Percentiles rank a stretch among this genome's conserved stretches.
Conservation (phyloP, 2,797 vertebrate species). For the Atherinosoma microstoma region DNA sequence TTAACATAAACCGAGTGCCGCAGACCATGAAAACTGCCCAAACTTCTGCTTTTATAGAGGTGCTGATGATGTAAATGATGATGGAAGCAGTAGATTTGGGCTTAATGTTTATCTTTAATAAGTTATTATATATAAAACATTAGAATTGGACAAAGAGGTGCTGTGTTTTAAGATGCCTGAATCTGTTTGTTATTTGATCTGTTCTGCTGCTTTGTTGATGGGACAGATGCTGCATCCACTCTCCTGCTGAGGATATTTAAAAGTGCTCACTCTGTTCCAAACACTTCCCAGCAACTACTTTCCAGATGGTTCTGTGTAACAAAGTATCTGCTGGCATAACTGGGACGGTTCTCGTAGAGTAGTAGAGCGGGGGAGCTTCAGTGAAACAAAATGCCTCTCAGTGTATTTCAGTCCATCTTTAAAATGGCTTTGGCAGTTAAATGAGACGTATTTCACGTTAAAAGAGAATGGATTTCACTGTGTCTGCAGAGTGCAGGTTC, state of each 20-base stretch:
- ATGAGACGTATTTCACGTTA: background rate
- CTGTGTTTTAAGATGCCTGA: no score
- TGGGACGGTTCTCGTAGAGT: background rate
- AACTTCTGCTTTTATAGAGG: no score
- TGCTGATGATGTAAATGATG: no score
- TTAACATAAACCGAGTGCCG: no score
- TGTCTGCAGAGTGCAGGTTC: background rate
- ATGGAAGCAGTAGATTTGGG: no score
- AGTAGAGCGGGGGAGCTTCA: background rate
- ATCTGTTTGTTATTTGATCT: background rate
- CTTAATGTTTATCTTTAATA: no score
- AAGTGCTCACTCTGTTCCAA: background rate
- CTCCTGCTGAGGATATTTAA: background rate
- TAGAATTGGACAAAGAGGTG: no score
- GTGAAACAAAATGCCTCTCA: slow-evolving; percentile 9
- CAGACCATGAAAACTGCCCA: no score
- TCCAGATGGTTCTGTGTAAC: background rate
- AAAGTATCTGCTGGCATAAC: background rate
- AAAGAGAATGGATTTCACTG: background rate
- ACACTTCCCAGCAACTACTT: background rate
- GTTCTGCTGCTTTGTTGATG: background rate
- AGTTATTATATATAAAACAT: no score
- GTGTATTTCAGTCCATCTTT: background rate
- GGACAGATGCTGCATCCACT: background rate
- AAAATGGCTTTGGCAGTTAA: no score